phyloP scores from a whole-genome alignment of 2,113 vertebrate genomes.

The Gasterosteus nipponicus region DNA sequence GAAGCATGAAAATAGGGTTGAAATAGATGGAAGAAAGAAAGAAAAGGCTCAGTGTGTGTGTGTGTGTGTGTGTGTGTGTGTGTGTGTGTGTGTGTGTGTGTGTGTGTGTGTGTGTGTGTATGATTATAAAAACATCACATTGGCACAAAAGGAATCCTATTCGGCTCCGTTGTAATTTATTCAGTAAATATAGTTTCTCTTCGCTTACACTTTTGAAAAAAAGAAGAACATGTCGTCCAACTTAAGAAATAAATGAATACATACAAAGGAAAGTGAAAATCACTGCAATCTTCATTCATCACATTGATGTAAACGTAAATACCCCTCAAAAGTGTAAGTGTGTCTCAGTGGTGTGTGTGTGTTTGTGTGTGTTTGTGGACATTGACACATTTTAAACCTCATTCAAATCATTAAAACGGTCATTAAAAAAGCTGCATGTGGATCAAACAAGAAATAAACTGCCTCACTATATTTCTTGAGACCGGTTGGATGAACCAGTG shows the following conservation, averaged over 20 bases:
- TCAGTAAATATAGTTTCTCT: not conserved
- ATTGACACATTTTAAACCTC: constrained; percentile 22
- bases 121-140: not conserved
- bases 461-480: constrained; percentile 11
- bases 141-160: not conserved
- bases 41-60: not conserved
- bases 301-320: not conserved
- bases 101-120: not conserved
- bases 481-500: not conserved
- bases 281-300: not conserved
- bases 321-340: not conserved
- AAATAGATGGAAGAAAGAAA: not conserved
- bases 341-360: not conserved
- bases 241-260: not conserved
- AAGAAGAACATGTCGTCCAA: not conserved
- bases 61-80: no score
- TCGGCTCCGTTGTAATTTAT: not conserved
- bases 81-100: no score
- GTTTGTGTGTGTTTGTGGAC: constrained; percentile 4
- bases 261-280: constrained; percentile 8
- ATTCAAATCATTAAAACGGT: constrained; percentile 12
- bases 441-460: constrained; percentile 11
- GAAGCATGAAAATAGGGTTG: not conserved
- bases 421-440: constrained; percentile 23
- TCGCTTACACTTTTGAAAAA: not conserved